phyloP scores from a whole-genome alignment of 2,113 vertebrate species.

The Nicator chloris region DNA sequence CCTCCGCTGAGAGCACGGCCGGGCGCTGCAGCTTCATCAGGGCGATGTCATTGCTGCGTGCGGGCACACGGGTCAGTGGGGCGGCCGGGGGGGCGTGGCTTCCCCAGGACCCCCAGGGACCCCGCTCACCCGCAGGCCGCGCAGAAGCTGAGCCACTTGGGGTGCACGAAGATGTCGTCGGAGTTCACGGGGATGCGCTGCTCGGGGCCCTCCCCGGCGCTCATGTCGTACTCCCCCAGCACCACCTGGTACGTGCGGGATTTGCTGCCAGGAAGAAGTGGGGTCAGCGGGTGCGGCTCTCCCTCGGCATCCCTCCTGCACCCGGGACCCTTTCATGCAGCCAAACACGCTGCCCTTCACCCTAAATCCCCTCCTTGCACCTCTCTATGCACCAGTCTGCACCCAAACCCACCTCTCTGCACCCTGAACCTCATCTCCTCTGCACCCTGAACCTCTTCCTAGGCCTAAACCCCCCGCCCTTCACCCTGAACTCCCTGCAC shows the following conservation, averaged over 20 bases:
- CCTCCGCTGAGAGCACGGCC: not conserved
- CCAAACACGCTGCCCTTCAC: not conserved
- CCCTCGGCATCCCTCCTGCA: too few species aligned
- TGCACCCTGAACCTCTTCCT: too few species aligned
- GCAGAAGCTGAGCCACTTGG: not conserved
- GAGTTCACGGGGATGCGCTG: not conserved
- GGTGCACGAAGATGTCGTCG: not conserved
- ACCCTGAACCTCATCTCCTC: not conserved
- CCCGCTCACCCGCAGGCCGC: slow-evolving; percentile 1
- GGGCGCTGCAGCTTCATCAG: slow-evolving; percentile 1
- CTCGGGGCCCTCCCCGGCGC: not conserved
- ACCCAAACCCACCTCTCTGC: not conserved
- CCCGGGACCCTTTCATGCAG: too few species aligned
- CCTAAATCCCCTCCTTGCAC: not conserved
- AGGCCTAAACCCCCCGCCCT: fast-evolving
- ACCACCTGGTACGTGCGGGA: slow-evolving; percentile 1
- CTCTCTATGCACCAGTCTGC: too few species aligned
- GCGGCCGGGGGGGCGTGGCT: not conserved
- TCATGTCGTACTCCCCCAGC: slow-evolving; percentile 14
- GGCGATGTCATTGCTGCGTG: not conserved
- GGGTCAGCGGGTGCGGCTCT: not conserved
- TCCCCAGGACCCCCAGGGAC: not conserved
- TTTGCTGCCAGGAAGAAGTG: not conserved
- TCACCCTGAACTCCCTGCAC: not conserved
- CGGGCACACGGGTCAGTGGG: not conserved